Evolutionary conservation across 2,797 vertebrate genomes (phyloP).

Genomic region (Adrianichthys oophorus): DNA sequence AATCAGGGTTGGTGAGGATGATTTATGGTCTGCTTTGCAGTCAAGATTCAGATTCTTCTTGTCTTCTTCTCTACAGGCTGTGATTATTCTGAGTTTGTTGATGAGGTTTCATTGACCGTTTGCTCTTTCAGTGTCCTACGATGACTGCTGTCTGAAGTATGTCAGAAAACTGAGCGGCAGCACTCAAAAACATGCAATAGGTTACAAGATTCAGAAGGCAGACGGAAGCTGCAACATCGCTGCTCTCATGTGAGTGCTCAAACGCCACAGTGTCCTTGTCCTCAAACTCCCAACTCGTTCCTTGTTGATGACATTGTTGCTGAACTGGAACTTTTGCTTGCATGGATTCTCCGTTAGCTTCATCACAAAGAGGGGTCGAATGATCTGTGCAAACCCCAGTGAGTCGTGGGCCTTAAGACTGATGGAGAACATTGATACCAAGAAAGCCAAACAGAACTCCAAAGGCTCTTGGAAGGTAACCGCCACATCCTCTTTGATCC

Average conservation of each 20-base stretch:
- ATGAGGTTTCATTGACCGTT: too few species aligned
- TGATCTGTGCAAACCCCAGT: slow-evolving; percentile 64
- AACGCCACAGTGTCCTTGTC: neutral
- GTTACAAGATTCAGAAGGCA: slow-evolving; percentile 60
- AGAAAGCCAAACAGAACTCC: fast-evolving
- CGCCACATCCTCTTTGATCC: neutral
- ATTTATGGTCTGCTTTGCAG: slow-evolving; percentile 13
- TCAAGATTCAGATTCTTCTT: neutral
- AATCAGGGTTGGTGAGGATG: slow-evolving; percentile 5
- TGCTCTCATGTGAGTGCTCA: slow-evolving; percentile 74
- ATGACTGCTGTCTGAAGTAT: slow-evolving; percentile 79
- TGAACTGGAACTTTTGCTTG: slow-evolving; percentile 1
- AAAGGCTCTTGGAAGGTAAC: slow-evolving; percentile 6
- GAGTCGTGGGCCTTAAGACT: slow-evolving; percentile 55
- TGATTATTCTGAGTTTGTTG: neutral
- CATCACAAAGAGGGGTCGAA: slow-evolving; percentile 42
- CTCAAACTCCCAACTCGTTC: neutral
- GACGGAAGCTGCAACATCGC: slow-evolving; percentile 80
- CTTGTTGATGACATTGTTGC: neutral
- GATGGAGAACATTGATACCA: slow-evolving; percentile 32
- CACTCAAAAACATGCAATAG: slow-evolving; percentile 13
- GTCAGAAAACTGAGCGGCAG: fast-evolving
- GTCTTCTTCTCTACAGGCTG: neutral
- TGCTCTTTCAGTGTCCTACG: slow-evolving; percentile 64
- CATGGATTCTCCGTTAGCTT: slow-evolving; percentile 56